These are phyloP conservation scores for Todiramphus chloris DNA, from an alignment of 2,113 vertebrate species.

Conservation along the genomic window DNA sequence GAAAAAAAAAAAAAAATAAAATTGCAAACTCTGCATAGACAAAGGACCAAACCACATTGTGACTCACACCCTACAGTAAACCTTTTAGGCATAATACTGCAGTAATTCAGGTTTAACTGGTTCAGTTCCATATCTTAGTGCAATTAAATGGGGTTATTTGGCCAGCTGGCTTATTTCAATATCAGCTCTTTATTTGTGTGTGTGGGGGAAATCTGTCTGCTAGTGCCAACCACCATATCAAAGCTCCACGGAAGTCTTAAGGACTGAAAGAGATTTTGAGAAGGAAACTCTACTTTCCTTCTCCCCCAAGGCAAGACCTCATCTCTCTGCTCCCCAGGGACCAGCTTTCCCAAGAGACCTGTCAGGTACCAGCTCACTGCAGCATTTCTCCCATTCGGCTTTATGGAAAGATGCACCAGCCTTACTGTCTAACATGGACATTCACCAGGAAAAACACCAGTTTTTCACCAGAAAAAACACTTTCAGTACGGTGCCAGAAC, in stretches of 20 bases:
- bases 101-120: constrained; percentile 26
- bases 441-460: neutral
- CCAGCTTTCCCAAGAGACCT: no score
- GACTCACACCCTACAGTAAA: constrained; percentile 41
- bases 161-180: neutral
- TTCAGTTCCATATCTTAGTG: neutral
- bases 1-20: neutral
- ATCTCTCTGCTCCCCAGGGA: accelerated
- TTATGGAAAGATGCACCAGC: neutral
- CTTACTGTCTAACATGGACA: neutral
- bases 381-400: neutral
- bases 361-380: neutral
- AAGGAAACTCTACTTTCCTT: neutral
- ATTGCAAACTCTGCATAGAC: constrained; percentile 20
- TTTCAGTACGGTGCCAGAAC: neutral
- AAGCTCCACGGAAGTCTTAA: neutral
- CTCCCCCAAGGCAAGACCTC: neutral
- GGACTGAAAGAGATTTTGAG: neutral
- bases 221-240: neutral
- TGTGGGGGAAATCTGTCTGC: neutral
- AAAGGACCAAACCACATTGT: constrained; percentile 5
- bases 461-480: neutral
- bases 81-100: neutral
- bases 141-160: neutral
- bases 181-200: neutral